Conservation (phyloP, 2,113 vertebrate genomes). For the Rousettus leschenaultii region DNA sequence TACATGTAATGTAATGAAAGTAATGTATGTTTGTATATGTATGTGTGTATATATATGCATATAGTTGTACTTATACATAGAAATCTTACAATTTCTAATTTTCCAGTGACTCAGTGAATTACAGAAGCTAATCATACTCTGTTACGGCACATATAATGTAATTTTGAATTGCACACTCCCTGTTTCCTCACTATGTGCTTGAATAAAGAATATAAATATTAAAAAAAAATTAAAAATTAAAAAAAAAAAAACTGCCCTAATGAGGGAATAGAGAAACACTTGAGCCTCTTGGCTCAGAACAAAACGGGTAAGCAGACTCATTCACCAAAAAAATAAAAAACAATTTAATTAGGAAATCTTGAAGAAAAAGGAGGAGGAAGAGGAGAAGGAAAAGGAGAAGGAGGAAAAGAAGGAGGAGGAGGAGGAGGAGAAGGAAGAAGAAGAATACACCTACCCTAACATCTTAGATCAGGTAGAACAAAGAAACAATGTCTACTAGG, state of each 20-base stretch:
- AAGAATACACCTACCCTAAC: background rate
- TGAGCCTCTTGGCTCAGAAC: background rate
- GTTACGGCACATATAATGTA: background rate
- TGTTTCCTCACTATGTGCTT: background rate
- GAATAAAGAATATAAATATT: slow-evolving; percentile 7
- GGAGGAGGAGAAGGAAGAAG: too few relatives aligned
- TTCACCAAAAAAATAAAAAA: slow-evolving; percentile 1
- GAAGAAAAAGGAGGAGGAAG: background rate
- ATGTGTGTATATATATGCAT: background rate
- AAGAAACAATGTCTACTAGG: background rate
- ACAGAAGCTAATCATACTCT: background rate
- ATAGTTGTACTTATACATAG: background rate
- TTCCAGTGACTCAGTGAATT: background rate
- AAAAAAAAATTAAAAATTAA: too few relatives aligned
- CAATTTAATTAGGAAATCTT: background rate
- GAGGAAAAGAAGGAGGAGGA: background rate
- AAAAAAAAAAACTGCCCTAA: too few relatives aligned
- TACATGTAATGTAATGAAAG: background rate
- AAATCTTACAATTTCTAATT: background rate
- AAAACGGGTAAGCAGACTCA: background rate
- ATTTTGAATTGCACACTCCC: background rate
- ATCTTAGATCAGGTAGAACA: background rate
- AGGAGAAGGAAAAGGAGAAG: background rate
- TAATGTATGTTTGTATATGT: background rate
- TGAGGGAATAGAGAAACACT: background rate